These are phyloP conservation scores for Staurois parvus DNA, from an alignment of 2,797 vertebrate species.

Conservation along the genomic window DNA sequence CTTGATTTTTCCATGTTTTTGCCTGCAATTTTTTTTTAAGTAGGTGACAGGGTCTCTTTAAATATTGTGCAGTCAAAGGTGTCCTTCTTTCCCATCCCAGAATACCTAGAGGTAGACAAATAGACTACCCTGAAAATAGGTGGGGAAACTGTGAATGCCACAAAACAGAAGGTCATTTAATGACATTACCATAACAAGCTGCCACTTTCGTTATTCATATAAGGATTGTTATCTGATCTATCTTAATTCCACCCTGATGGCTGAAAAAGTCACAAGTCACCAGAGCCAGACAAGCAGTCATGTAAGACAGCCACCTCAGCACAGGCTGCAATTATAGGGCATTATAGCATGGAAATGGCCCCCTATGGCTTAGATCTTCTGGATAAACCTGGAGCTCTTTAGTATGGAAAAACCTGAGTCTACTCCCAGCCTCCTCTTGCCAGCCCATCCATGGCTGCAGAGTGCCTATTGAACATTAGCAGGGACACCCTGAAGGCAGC, in stretches of 20 bases:
- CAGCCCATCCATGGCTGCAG: constrained; percentile 40
- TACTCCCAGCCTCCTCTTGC: constrained; percentile 1
- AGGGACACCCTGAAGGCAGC: constrained; percentile 40
- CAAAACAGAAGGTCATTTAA: not conserved
- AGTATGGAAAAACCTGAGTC: constrained; percentile 8
- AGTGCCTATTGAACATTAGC: constrained; percentile 18
- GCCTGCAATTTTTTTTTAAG: too few species aligned
- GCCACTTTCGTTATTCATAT: not conserved
- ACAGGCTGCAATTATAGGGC: not conserved
- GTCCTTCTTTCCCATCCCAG: not conserved
- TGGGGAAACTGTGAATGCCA: too few species aligned
- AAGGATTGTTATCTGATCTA: not conserved
- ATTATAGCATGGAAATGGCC: not conserved
- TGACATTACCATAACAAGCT: not conserved
- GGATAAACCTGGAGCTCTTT: constrained; percentile 1
- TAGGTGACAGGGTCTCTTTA: too few species aligned
- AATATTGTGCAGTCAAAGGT: not conserved
- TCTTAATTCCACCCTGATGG: not conserved
- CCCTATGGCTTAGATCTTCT: not conserved
- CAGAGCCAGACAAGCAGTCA: not conserved
- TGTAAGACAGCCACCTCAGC: not conserved
- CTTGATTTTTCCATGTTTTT: too few species aligned
- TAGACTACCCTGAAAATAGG: not conserved
- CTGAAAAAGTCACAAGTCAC: not conserved
- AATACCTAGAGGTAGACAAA: not conserved